Conservation (phyloP, 2,113 vertebrate genomes). For the Paedocypris sp. region DNA sequence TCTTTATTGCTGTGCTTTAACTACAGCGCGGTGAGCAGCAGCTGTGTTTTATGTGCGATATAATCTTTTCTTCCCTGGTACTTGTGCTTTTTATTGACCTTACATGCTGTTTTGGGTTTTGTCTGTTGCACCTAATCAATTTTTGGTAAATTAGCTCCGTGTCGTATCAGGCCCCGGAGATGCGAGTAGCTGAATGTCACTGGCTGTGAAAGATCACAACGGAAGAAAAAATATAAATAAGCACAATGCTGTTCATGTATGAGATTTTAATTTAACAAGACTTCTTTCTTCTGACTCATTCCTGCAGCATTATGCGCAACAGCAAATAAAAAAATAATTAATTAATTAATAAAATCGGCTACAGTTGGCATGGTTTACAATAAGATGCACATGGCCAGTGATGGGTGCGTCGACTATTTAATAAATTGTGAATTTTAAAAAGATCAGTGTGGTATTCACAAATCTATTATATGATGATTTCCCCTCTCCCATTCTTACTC, state of each 20-base stretch:
- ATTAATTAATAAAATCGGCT: no score
- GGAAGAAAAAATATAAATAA: neutral
- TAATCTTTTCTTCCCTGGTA: neutral
- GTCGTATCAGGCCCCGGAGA: neutral
- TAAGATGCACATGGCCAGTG: no score
- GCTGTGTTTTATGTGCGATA: neutral
- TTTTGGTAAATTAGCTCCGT: slow-evolving; percentile 1
- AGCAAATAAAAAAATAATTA: no score
- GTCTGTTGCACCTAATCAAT: neutral
- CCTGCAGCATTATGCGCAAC: no score
- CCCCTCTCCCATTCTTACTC: no score
- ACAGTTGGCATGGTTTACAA: no score
- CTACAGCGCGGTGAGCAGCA: neutral
- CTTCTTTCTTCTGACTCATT: neutral
- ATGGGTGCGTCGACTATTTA: no score
- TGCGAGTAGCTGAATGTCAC: neutral
- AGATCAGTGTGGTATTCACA: no score
- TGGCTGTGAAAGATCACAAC: neutral
- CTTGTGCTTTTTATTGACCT: neutral
- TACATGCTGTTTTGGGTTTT: slow-evolving; percentile 5
- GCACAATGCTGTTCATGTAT: neutral
- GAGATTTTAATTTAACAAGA: neutral
- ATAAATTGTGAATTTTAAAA: no score
- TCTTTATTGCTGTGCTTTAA: neutral
- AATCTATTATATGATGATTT: no score